These are phyloP conservation scores for Pogona vitticeps DNA, from an alignment of 2,113 vertebrate species.

Conservation along the genomic window DNA sequence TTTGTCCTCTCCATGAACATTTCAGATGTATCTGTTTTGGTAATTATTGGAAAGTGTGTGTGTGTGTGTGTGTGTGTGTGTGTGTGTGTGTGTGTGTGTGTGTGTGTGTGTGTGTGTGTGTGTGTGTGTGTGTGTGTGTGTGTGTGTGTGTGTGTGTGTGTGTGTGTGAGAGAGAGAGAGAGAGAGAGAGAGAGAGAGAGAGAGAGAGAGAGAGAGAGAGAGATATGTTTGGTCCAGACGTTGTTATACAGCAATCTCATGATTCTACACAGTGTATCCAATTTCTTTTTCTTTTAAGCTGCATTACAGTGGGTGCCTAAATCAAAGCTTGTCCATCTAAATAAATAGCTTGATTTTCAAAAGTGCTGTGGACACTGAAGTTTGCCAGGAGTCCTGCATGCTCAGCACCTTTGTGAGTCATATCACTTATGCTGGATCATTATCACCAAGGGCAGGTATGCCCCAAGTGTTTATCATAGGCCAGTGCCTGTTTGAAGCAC, in stretches of 20 bases:
- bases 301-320: neutral
- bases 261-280: neutral
- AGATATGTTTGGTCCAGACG: neutral
- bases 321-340: neutral
- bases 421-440: constrained; percentile 27
- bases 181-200: neutral
- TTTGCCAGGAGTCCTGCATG: neutral
- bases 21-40: neutral
- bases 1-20: neutral
- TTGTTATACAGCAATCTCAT: neutral
- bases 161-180: too few species aligned
- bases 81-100: too few species aligned
- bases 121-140: neutral
- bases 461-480: constrained; percentile 31
- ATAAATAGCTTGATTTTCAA: constrained; percentile 22
- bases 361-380: constrained; percentile 19
- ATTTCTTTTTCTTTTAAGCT: neutral
- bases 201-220: neutral
- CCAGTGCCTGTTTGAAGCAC: constrained; percentile 22
- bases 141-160: neutral
- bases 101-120: neutral
- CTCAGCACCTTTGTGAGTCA: constrained; percentile 19
- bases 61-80: neutral
- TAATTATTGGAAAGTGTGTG: neutral
- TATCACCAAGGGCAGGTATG: constrained; percentile 11